These are phyloP conservation scores for Carlito syrichta DNA, from an alignment of 2,113 vertebrate species.

Conservation along the genomic window DNA sequence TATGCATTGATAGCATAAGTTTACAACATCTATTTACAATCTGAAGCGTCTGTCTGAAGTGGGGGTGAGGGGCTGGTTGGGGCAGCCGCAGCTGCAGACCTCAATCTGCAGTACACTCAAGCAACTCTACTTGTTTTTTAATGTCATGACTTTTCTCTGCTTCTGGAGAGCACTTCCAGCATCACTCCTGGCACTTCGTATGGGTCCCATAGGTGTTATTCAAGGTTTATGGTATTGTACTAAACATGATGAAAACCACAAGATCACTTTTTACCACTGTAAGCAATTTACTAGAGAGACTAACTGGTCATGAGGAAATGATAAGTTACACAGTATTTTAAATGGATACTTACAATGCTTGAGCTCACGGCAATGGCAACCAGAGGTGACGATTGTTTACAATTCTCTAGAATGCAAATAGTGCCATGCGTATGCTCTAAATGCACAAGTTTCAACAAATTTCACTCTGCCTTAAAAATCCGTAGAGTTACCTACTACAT, in stretches of 20 bases:
- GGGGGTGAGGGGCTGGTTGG: too few relatives aligned
- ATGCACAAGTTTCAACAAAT: background rate
- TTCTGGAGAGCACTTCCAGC: background rate
- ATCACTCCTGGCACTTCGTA: background rate
- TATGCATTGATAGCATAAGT: background rate
- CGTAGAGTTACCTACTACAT: background rate
- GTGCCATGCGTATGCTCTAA: background rate
- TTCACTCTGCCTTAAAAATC: background rate
- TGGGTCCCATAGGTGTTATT: too few relatives aligned
- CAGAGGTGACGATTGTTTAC: background rate
- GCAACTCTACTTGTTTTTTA: background rate
- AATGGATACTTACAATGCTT: background rate
- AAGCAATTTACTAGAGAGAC: background rate
- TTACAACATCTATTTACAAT: background rate
- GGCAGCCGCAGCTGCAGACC: background rate
- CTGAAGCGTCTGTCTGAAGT: background rate
- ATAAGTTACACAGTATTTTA: background rate
- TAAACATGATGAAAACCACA: background rate
- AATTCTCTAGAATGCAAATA: background rate
- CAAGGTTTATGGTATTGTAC: too few relatives aligned
- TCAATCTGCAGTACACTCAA: background rate
- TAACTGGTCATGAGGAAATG: background rate
- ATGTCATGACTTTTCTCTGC: too few relatives aligned
- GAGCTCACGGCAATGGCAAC: background rate
- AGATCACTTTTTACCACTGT: background rate